A percentile compares a stretch with the other conserved stretches of the same genome.
Conservation (phyloP, 2,113 vertebrate genomes). For the Heloderma charlesbogerti region DNA sequence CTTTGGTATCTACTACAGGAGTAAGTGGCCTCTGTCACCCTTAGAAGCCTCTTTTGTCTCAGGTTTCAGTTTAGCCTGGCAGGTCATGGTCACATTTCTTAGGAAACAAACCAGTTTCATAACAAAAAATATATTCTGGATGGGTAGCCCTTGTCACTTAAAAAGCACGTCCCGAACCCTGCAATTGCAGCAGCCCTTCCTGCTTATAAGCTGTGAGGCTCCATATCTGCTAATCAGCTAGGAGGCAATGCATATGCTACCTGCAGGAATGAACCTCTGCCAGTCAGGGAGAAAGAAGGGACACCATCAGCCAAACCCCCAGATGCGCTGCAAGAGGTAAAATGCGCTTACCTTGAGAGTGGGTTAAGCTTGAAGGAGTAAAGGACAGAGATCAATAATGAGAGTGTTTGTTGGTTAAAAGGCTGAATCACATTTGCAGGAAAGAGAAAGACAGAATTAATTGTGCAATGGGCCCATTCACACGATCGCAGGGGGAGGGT, state of each 20-base stretch:
- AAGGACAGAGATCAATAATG: background rate
- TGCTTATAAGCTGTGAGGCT: background rate
- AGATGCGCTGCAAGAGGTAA: background rate
- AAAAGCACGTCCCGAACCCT: background rate
- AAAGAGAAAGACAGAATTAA: too few species aligned
- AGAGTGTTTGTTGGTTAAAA: background rate
- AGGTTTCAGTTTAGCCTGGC: slow-evolving; percentile 18
- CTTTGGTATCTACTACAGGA: slow-evolving; percentile 4
- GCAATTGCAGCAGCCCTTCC: background rate
- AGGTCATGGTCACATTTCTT: background rate
- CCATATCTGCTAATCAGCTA: background rate
- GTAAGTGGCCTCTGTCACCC: background rate
- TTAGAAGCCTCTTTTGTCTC: slow-evolving; percentile 23
- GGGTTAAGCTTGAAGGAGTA: background rate
- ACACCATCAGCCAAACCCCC: background rate
- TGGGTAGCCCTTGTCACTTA: background rate
- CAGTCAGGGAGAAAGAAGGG: background rate
- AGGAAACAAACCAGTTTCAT: background rate
- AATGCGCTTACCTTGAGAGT: background rate
- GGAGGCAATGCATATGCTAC: background rate
- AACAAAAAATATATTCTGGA: background rate
- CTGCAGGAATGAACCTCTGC: background rate
- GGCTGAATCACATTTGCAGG: too few species aligned
- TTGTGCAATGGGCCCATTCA: too few species aligned
- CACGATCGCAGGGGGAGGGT: too few species aligned